Base-by-base conservation (phyloP, 2,113 vertebrate species). In the Ceyx cyanopectus region DNA sequence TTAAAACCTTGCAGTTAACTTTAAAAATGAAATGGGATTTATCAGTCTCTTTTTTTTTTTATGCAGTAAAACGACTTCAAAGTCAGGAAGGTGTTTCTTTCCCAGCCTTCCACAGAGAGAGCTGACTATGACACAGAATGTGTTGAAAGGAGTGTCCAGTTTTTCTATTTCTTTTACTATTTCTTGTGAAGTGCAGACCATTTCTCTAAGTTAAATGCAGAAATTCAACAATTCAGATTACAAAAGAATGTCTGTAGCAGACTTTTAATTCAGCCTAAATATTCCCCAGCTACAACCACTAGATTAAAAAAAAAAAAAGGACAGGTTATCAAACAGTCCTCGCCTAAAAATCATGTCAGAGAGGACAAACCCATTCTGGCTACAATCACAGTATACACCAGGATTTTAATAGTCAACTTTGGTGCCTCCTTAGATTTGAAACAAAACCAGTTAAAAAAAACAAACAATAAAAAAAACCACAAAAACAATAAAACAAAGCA, bases 1-100 rank as follows among this genome's bases (percentile, higher is more conserved):
- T 98, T 97, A 97, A 96, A 97, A 96, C 92, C 91, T 93, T 89
- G 90, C 78, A 76, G 73, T 73, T 92, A 91, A 89, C 85, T 96
- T 96, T 91, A 95, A 95, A 96, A 95, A 95, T 87, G 27, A 94
- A 96, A 86, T 68, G 85, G 51, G 77, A 92, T 94, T 92, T 91
- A 85, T 89, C 78, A 87, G 58, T 48, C 89, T 90, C 76, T 62
- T 17, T 57, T 11, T 54, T 29, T 74, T 50, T 41, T 93, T 92
- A 51, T 90, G 87, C 83, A 67, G 48, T 92, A 85, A 96, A 93
- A n/a, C 4, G 45, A 29, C 78, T 88, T 92, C 57, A 92, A 97
- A 92, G 30, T 32, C 94, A 83, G 48, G 57, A 82, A 70, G 70
- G 62, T 89, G 85, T 91, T 91, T 87, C 46, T 85, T 72, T 93